These are phyloP conservation scores for Episyrphus balteatus DNA, from an alignment of 1,140 invertebrate genomes.

Conservation along the genomic window DNA sequence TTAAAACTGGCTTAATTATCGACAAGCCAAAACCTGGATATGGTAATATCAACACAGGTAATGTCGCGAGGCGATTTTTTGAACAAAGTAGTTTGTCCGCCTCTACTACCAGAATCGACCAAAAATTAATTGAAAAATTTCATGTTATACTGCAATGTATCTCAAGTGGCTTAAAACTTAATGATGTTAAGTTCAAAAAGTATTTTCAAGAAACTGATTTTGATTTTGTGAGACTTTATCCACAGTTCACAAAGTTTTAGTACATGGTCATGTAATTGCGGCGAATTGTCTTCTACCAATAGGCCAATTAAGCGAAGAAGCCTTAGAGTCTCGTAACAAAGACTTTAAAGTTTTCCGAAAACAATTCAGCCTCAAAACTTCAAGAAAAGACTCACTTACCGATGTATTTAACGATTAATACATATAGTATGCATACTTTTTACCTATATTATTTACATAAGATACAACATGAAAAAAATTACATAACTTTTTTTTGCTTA, in stretches of 20 bases:
- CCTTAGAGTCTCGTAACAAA: conserved; percentile 28
- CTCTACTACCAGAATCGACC: too few species aligned
- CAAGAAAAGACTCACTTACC: conserved; percentile 14
- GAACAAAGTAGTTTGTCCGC: too few species aligned
- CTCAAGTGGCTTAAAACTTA: too few species aligned
- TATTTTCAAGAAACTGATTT: too few species aligned
- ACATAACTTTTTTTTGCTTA: too few species aligned
- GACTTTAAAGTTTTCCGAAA: conserved; percentile 17
- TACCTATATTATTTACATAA: too few species aligned
- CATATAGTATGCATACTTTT: too few species aligned
- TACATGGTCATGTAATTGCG: conserved; percentile 18
- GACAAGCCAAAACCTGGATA: background rate
- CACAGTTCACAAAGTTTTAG: conserved; percentile 17
- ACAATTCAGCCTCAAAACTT: conserved; percentile 16
- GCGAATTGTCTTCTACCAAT: conserved; percentile 18
- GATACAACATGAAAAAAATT: too few species aligned
- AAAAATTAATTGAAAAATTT: too few species aligned
- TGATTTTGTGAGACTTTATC: too few species aligned
- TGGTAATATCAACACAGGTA: background rate
- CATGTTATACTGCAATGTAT: too few species aligned
- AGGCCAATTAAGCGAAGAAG: conserved; percentile 27
- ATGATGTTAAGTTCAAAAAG: too few species aligned
- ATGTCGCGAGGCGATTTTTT: background rate
- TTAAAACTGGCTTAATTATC: background rate
- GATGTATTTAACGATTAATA: conserved; percentile 29